A percentile compares a stretch with the other conserved stretches of the same genome.
Conservation (phyloP, 2,113 vertebrate species). For the Andinoacara biseriatus region DNA sequence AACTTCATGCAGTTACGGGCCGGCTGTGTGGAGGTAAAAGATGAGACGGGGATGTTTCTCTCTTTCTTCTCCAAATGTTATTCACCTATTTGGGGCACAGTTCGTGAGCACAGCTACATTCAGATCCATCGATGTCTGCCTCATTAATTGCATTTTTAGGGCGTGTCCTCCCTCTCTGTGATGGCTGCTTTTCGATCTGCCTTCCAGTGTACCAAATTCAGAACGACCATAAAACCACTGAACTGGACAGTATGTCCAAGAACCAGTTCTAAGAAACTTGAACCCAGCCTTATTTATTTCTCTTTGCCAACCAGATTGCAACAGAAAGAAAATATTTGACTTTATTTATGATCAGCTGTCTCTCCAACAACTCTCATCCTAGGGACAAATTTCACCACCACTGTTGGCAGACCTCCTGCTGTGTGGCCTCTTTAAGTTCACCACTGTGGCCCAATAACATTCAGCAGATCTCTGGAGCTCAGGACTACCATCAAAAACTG, state of each 20-base stretch:
- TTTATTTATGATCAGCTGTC: neutral
- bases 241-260: neutral
- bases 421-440: neutral
- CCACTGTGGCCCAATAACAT: neutral
- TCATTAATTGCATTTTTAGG: neutral
- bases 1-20: neutral
- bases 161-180: neutral
- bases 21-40: neutral
- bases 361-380: neutral
- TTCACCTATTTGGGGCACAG: neutral
- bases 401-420: neutral
- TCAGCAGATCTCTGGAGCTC: neutral
- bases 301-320: neutral
- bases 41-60: neutral
- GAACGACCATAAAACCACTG: neutral
- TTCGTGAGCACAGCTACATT: neutral
- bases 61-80: neutral
- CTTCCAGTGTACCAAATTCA: neutral
- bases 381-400: neutral
- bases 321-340: too few relatives aligned
- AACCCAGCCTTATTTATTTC: neutral
- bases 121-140: neutral
- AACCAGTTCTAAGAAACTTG: neutral
- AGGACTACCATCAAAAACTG: neutral
- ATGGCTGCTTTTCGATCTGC: neutral